Percentiles rank a stretch among this genome's conserved stretches.
phyloP scores from a whole-genome alignment of 2,113 vertebrate genomes.

The Nymphicus hollandicus region DNA sequence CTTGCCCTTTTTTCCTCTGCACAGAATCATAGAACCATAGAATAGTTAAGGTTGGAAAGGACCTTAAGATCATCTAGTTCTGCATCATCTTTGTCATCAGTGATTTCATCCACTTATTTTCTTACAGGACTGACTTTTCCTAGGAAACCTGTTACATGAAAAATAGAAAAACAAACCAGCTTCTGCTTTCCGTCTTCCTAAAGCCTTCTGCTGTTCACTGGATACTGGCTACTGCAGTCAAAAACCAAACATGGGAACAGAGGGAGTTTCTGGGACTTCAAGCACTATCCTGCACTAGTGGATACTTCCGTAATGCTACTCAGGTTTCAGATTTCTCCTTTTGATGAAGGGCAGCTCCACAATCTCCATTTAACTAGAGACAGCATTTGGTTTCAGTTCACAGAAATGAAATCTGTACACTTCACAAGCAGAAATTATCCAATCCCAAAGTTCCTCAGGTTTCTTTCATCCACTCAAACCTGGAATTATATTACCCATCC shows the following conservation, averaged over 20 bases:
- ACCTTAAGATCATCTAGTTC: background rate
- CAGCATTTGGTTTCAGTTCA: background rate
- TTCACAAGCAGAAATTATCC: background rate
- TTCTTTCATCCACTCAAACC: background rate
- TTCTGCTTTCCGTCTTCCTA: background rate
- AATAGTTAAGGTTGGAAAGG: background rate
- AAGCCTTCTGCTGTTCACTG: background rate
- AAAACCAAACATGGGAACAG: background rate
- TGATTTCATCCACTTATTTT: background rate
- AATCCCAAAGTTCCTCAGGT: background rate
- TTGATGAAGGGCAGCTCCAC: background rate
- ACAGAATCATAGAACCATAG: background rate
- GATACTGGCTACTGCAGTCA: background rate
- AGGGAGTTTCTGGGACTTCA: background rate
- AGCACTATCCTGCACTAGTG: background rate
- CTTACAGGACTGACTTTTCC: background rate
- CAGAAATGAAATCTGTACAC: background rate
- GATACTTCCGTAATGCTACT: background rate
- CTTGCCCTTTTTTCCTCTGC: fast-evolving
- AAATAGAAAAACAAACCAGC: background rate
- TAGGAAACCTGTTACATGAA: background rate
- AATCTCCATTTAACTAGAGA: background rate
- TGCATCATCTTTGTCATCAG: background rate
- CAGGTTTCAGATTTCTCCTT: background rate
- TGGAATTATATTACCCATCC: background rate